These are phyloP conservation scores for Brachionus sp. DNA, from an alignment of 1,140 invertebrate species.

Conservation along the genomic window DNA sequence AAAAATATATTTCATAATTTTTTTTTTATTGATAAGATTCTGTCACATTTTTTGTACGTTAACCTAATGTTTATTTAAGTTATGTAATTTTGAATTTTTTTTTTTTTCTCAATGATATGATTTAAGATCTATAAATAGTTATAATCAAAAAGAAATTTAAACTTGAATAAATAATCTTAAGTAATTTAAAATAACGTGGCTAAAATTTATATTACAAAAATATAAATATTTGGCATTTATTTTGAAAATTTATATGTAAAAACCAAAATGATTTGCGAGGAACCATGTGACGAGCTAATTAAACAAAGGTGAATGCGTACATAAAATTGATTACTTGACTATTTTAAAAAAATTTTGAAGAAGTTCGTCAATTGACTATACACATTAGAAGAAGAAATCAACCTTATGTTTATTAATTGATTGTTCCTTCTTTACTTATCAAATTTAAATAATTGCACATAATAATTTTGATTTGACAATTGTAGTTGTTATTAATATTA, in stretches of 20 bases:
- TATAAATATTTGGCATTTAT: no score
- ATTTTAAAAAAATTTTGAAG: background rate
- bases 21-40: conserved; percentile 4
- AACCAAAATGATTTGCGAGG: background rate
- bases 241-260: no score
- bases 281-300: background rate
- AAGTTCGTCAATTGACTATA: background rate
- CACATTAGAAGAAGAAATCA: background rate
- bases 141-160: no score
- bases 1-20: background rate
- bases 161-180: no score
- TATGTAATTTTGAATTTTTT: background rate
- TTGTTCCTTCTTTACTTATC: no score
- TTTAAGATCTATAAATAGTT: no score
- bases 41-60: background rate
- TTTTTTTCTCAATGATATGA: no score
- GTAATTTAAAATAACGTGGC: no score
- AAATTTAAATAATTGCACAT: no score
- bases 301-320: background rate
- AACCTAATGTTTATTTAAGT: background rate
- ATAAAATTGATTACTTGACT: background rate
- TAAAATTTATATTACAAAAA: no score
- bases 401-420: background rate
- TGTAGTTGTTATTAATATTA: no score
- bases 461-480: no score